These are phyloP conservation scores for Copidosoma floridanum DNA, from an alignment of 1,140 invertebrate species.

Conservation along the genomic window DNA sequence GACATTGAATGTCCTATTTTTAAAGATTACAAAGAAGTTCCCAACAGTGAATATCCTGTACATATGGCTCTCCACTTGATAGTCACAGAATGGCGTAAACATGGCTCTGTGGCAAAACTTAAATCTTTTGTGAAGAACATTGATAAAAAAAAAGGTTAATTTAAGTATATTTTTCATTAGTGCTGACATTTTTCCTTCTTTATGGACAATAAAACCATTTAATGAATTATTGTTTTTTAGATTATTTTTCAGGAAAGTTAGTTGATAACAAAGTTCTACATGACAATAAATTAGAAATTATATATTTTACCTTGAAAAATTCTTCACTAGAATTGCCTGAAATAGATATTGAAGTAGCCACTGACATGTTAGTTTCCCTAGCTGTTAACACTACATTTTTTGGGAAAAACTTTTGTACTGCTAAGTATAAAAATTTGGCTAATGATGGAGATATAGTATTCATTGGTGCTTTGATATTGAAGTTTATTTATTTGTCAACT, in stretches of 20 bases:
- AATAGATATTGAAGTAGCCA: conserved; percentile 70
- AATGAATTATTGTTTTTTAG: no score
- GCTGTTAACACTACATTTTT: conserved; percentile 62
- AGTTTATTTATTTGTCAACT: neutral
- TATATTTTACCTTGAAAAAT: conserved; percentile 55
- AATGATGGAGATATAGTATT: conserved; percentile 41
- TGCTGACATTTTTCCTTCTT: no score
- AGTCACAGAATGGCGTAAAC: conserved; percentile 59
- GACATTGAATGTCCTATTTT: conserved; percentile 74
- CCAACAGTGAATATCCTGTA: no score
- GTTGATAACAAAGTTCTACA: conserved; percentile 50
- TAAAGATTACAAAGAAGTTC: no score
- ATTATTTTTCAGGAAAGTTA: no score
- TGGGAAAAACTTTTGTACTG: conserved; percentile 36
- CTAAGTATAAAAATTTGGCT: conserved; percentile 21
- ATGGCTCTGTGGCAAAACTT: conserved; percentile 52
- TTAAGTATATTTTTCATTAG: no score
- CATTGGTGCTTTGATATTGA: conserved; percentile 56
- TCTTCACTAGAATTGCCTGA: conserved; percentile 67
- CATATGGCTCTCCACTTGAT: conserved; percentile 35
- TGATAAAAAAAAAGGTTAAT: conserved; percentile 45
- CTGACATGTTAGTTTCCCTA: conserved; percentile 67
- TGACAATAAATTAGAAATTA: conserved; percentile 53
- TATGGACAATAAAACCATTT: no score
- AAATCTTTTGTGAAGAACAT: conserved; percentile 49